These are phyloP conservation scores for Bradypus variegatus DNA, from an alignment of 2,797 vertebrate species.

Conservation along the genomic window DNA sequence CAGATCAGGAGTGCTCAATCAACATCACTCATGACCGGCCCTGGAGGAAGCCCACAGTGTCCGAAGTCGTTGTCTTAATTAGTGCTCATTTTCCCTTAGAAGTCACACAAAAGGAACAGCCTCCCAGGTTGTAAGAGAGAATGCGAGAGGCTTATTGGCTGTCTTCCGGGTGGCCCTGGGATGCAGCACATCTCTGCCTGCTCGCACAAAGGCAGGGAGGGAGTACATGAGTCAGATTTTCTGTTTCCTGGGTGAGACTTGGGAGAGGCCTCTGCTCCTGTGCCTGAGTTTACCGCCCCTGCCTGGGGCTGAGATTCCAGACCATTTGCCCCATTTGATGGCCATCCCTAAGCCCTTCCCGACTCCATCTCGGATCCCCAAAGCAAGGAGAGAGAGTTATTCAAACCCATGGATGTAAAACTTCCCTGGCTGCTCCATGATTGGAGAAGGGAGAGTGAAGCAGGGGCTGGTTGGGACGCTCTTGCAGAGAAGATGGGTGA, in stretches of 20 bases:
- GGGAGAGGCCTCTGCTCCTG: neutral
- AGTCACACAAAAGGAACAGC: constrained; percentile 53
- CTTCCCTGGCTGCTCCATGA: neutral
- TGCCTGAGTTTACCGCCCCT: neutral
- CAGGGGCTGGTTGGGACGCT: too few relatives aligned
- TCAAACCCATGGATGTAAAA: neutral
- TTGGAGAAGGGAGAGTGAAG: neutral
- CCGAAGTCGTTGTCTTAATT: too few relatives aligned
- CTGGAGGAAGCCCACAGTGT: neutral
- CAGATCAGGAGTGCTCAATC: neutral
- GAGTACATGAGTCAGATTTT: too few relatives aligned
- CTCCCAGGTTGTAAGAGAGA: constrained; percentile 39
- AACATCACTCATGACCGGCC: too few relatives aligned
- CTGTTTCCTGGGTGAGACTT: constrained; percentile 35
- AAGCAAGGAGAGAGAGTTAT: neutral
- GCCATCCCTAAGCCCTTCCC: neutral
- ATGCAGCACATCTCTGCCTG: too few relatives aligned
- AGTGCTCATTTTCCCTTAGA: neutral
- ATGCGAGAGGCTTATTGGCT: constrained; percentile 64
- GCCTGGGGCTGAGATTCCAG: neutral
- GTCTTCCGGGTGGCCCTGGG: too few relatives aligned
- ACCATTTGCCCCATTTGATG: neutral
- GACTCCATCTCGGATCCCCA: neutral
- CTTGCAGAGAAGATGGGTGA: too few relatives aligned
- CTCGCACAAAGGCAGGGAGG: too few relatives aligned